Evolutionary conservation across 2,797 vertebrate species (phyloP).

Genomic region (Intellagama lesueurii): DNA sequence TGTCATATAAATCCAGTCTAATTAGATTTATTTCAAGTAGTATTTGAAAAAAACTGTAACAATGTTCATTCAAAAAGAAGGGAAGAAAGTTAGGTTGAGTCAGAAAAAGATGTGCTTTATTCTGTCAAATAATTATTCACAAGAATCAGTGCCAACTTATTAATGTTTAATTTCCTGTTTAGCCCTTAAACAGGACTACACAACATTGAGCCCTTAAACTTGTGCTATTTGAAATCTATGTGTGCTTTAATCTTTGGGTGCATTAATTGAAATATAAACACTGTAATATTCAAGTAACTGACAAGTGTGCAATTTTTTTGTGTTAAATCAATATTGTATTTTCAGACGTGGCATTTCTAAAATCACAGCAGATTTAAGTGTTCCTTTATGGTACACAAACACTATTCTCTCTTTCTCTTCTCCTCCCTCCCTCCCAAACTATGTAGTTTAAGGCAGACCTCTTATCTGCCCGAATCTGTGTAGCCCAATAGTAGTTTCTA

Average conservation of each 20-base stretch:
- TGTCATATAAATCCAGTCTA: not conserved
- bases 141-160: not conserved
- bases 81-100: not conserved
- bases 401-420: not conserved
- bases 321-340: slow-evolving; percentile 16
- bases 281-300: slow-evolving; percentile 11
- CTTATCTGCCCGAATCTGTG: not conserved
- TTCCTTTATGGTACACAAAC: not conserved
- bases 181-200: no score
- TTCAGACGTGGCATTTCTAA: slow-evolving; percentile 2
- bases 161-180: no score
- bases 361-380: not conserved
- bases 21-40: not conserved
- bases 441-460: not conserved
- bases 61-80: not conserved
- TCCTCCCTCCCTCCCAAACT: no score
- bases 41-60: not conserved
- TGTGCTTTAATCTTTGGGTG: not conserved
- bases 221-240: not conserved
- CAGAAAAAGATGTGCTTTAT: not conserved
- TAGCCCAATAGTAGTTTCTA: not conserved
- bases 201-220: no score
- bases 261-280: not conserved
- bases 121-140: not conserved
- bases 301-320: not conserved